Evolutionary conservation across 2,113 vertebrate genomes (phyloP), one percentile per base, ranked within the genome.

Genomic region (Lamprotornis superbus): DNA sequence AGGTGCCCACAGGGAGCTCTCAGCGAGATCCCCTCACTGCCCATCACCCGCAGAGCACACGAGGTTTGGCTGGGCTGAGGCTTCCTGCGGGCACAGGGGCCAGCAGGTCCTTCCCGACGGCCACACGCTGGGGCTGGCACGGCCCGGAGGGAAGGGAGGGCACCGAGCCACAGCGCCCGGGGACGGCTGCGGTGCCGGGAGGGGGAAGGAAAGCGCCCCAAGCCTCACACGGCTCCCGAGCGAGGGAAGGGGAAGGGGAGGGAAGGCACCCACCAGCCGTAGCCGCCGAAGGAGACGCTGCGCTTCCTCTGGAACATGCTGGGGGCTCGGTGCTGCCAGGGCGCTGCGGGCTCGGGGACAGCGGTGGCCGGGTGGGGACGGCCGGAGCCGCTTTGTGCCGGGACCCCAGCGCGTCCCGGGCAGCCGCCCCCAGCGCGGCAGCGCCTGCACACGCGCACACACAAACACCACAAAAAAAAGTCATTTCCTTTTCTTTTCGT

Each of bases 251-350:
- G 33, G 31, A 46, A 50, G 49, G 50, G 50, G 15, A 27, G 44
- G 12, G 44, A 55, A 46, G 74, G 89, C 91, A 98, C 99, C 87
- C 98, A 99, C 99, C 99, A 99, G 98, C 99, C 99, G 5, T 98
- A 99, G 92, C 99, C 99, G 79, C 99, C 99, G 87, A 99, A 99
- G 61, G 99, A 99, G 95, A 99, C 97, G 24, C 99, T 99, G 97
- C 99, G 98, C 91, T 98, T 99, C 73, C 99, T 98, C 89, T 98
- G 98, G 97, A 98, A 98, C 99, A 99, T 99, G 93, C 9, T 40
- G n/a, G 75, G 10, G 7, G 86, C 87, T 19, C 19, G 6, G 49
- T 11, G 56, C 73, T 91, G 94, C 63, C 71, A 0, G 28, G 69
- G 40, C 1, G 3, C 40, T 27, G 35, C 15, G 5, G 52, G 0